Conservation (phyloP, 2,797 vertebrate species). For the Darevskia mixta region DNA sequence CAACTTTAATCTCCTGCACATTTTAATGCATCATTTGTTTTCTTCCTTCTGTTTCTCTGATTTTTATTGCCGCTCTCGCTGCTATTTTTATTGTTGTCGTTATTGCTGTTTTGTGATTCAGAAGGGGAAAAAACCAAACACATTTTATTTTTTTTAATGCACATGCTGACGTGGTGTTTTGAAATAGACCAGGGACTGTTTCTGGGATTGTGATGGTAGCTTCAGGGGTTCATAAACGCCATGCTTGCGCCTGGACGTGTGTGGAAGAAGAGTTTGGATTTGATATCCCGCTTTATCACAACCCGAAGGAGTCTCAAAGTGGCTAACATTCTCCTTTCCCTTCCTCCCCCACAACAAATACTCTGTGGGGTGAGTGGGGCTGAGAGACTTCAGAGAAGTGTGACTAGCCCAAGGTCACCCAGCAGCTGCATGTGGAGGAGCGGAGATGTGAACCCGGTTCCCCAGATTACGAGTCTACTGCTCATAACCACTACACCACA, state of each 20-base stretch:
- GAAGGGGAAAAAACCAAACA: background rate
- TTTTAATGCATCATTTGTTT: conserved; percentile 12
- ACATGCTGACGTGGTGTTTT: background rate
- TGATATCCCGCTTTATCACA: too few relatives aligned
- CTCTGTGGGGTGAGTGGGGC: too few relatives aligned
- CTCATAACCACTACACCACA: too few relatives aligned
- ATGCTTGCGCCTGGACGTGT: background rate
- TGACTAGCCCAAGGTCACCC: too few relatives aligned
- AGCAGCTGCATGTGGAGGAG: too few relatives aligned
- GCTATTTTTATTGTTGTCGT: background rate
- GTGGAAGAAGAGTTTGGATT: background rate
- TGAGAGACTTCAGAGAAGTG: too few relatives aligned
- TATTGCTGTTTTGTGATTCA: background rate
- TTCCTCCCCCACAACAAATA: too few relatives aligned
- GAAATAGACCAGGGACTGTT: background rate
- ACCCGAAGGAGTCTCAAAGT: too few relatives aligned
- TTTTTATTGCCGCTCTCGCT: background rate
- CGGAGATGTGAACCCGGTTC: too few relatives aligned
- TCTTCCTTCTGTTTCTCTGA: background rate
- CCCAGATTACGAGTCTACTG: too few relatives aligned
- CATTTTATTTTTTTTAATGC: background rate
- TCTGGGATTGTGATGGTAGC: background rate
- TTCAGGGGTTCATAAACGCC: background rate
- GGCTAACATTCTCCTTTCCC: too few relatives aligned
- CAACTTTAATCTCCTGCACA: background rate